Evolutionary conservation across 2,888 invertebrate species (phyloP).

Genomic region (Epistrophe eligans): DNA sequence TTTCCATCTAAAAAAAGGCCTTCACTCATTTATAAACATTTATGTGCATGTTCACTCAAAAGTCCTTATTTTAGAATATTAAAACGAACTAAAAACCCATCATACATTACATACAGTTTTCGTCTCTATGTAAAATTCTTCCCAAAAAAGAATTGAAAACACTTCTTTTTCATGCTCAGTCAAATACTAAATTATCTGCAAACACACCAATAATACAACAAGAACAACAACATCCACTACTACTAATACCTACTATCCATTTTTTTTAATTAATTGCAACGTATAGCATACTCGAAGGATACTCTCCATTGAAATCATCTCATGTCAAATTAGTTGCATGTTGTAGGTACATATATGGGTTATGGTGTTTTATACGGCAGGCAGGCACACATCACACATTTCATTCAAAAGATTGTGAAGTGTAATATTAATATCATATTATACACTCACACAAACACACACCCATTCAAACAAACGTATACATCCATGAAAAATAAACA

Average conservation of each 20-base stretch:
- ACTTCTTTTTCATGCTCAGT: slow-evolving; percentile 10
- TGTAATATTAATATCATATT: slow-evolving; percentile 8
- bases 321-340: slow-evolving; percentile 73
- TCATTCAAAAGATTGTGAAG: slow-evolving; percentile 35
- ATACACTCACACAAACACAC: too few species aligned
- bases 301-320: slow-evolving; percentile 70
- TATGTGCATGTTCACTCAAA: slow-evolving; percentile 6
- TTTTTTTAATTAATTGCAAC: slow-evolving; percentile 64
- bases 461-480: neutral
- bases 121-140: neutral
- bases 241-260: slow-evolving; percentile 2
- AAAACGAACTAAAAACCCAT: neutral
- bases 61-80: slow-evolving; percentile 14
- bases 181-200: slow-evolving; percentile 29
- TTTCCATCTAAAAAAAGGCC: slow-evolving; percentile 4
- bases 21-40: slow-evolving; percentile 20
- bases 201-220: slow-evolving; percentile 6
- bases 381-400: slow-evolving; percentile 21
- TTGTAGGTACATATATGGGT: neutral
- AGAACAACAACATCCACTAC: neutral
- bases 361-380: neutral
- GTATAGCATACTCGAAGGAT: slow-evolving; percentile 60
- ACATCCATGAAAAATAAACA: neutral
- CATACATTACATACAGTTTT: neutral
- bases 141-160: slow-evolving; percentile 20